Conservation (phyloP, 2,888 invertebrate species). For the Synanthedon andrenaeformis region DNA sequence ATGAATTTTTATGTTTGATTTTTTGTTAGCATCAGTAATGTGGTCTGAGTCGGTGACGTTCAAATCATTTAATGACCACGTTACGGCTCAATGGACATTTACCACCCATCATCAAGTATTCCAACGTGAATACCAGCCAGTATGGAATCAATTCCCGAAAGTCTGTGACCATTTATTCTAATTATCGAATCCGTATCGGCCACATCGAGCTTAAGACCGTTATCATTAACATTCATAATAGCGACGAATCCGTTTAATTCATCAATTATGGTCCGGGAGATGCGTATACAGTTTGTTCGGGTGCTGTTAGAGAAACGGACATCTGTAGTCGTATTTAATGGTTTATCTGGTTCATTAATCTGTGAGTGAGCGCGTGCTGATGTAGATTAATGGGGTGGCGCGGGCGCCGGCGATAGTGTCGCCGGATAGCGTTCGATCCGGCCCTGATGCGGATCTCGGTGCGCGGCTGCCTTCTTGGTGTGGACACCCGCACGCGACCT, state of each 20-base stretch:
- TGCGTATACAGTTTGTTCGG: conserved; percentile 28
- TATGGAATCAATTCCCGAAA: conserved; percentile 37
- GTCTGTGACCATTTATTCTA: conserved; percentile 53
- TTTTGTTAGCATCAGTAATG: conserved; percentile 20
- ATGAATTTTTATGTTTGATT: conserved; percentile 31
- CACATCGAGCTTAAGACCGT: conserved; percentile 36
- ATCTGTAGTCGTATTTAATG: conserved; percentile 61
- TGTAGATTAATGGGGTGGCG: conserved; percentile 66
- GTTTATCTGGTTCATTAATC: conserved; percentile 67
- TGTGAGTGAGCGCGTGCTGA: conserved; percentile 61
- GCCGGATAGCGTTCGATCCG: conserved; percentile 47
- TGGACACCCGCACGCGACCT: conserved; percentile 34
- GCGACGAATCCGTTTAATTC: conserved; percentile 49
- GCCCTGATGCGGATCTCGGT: conserved; percentile 48
- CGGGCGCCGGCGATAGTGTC: conserved; percentile 52
- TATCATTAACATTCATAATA: conserved; percentile 58
- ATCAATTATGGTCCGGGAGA: conserved; percentile 46
- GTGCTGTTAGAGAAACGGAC: conserved; percentile 41
- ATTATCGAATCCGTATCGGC: conserved; percentile 34
- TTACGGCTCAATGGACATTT: conserved; percentile 15
- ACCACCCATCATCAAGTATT: conserved; percentile 31
- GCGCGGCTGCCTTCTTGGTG: conserved; percentile 10
- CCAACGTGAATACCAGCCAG: conserved; percentile 27
- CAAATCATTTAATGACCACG: conserved; percentile 12
- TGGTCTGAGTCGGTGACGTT: conserved; percentile 2